A percentile compares a stretch with the other conserved stretches of the same genome.
Conservation (phyloP, 2,888 invertebrate species). For the Suillia variegata region DNA sequence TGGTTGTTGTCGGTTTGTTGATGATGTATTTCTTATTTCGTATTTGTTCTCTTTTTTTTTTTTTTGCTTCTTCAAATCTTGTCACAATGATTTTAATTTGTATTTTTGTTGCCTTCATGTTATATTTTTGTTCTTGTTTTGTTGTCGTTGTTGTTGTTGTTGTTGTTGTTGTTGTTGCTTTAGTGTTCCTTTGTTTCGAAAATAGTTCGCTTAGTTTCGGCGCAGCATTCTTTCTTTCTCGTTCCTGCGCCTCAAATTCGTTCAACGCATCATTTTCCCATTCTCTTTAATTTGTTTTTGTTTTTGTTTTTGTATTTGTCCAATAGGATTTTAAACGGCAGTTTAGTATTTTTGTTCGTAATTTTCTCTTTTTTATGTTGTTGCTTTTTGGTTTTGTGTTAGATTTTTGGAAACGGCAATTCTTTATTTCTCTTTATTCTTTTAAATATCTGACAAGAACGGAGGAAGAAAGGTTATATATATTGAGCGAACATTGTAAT, state of each 20-base stretch:
- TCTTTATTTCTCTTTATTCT: neutral
- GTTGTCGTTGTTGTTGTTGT: no score
- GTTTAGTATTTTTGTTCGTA: constrained; percentile 1
- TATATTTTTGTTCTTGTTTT: no score
- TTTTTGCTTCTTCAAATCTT: neutral
- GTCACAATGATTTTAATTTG: neutral
- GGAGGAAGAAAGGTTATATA: no score
- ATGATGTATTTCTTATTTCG: neutral
- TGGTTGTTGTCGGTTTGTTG: no score
- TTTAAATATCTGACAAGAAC: neutral
- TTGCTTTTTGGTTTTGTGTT: neutral
- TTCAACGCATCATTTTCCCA: no score
- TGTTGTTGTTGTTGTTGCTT: no score
- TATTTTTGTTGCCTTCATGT: neutral
- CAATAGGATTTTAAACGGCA: constrained; percentile 9
- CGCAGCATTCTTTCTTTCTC: no score
- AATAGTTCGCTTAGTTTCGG: neutral
- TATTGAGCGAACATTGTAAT: no score
- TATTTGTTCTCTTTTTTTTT: neutral
- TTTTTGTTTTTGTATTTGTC: neutral
- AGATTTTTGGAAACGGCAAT: neutral
- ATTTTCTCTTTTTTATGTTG: neutral
- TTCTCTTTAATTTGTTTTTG: no score
- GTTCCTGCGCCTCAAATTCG: no score
- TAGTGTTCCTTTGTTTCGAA: neutral